These are phyloP conservation scores for Xenentodon cancila DNA, from an alignment of 2,797 vertebrate species.

Conservation along the genomic window DNA sequence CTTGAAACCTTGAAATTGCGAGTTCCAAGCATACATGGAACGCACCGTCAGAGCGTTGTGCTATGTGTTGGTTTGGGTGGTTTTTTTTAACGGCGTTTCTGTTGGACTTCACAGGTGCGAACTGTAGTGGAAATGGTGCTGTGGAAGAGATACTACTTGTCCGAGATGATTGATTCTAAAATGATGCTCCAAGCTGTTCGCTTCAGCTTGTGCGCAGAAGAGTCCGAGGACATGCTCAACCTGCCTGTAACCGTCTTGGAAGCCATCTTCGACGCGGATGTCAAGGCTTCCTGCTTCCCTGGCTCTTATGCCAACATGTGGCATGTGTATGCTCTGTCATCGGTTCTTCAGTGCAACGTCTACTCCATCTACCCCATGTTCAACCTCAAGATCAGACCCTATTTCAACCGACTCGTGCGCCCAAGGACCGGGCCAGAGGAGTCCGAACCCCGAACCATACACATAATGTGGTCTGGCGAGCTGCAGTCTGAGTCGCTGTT, in stretches of 20 bases:
- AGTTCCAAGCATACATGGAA: no score
- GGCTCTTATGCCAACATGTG: conserved; percentile 96
- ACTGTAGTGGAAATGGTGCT: conserved; percentile 96
- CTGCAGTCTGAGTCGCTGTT: conserved; percentile 85
- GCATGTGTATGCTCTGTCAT: conserved; percentile 93
- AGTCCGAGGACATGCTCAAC: conserved; percentile 91
- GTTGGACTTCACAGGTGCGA: conserved; percentile 80
- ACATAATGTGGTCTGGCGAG: conserved; percentile 96
- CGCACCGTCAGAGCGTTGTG: no score
- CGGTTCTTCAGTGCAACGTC: conserved; percentile 90
- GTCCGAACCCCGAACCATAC: conserved; percentile 81
- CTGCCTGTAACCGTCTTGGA: conserved; percentile 88
- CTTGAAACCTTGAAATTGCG: no score
- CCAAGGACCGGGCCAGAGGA: conserved; percentile 82
- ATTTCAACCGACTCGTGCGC: conserved; percentile 93
- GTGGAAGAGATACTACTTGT: conserved; percentile 93
- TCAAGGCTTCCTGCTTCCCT: conserved; percentile 94
- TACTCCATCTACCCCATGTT: conserved; percentile 97
- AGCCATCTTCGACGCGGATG: conserved; percentile 94
- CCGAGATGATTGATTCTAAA: conserved; percentile 96
- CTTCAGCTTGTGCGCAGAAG: conserved; percentile 91
- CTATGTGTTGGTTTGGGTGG: not conserved
- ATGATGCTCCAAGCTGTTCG: conserved; percentile 97
- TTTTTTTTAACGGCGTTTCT: not conserved
- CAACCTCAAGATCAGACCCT: conserved; percentile 94